A percentile compares a stretch with the other conserved stretches of the same genome.
These are phyloP conservation scores for Cremastobaeus sp. DNA, from an alignment of 2,888 invertebrate species.

Conservation along the genomic window DNA sequence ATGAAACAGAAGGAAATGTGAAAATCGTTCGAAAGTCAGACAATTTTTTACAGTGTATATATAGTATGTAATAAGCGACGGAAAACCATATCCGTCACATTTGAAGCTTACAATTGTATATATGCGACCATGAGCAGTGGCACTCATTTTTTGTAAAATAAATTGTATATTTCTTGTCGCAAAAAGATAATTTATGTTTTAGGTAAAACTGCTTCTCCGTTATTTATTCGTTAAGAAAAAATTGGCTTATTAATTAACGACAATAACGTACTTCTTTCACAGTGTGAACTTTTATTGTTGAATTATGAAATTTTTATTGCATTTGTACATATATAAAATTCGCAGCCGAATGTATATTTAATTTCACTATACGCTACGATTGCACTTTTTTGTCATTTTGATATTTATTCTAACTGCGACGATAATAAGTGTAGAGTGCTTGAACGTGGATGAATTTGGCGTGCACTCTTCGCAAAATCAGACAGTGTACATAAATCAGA, in stretches of 20 bases:
- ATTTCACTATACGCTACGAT: conserved; percentile 9
- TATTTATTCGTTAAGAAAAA: conserved; percentile 21
- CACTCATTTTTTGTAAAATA: conserved; percentile 72
- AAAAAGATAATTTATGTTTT: conserved; percentile 76
- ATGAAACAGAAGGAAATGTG: too few relatives aligned
- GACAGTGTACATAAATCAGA: conserved; percentile 74
- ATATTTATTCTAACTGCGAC: conserved; percentile 68
- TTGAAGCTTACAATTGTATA: conserved; percentile 53
- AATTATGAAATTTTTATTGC: not conserved
- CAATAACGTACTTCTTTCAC: conserved; percentile 12
- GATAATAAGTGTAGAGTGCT: conserved; percentile 73
- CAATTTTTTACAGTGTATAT: too few relatives aligned
- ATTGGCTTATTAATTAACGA: conserved; percentile 16
- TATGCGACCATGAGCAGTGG: conserved; percentile 61
- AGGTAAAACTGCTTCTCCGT: conserved; percentile 43
- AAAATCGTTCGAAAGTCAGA: too few relatives aligned
- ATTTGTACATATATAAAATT: conserved; percentile 22
- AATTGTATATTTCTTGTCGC: conserved; percentile 75
- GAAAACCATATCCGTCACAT: conserved; percentile 13
- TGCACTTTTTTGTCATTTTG: conserved; percentile 61
- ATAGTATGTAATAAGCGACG: conserved; percentile 8
- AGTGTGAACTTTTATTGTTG: not conserved
- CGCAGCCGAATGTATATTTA: conserved; percentile 3
- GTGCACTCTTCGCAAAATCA: conserved; percentile 72
- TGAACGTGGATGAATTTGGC: conserved; percentile 68